A percentile compares a stretch with the other conserved stretches of the same genome.
These are phyloP conservation scores for Spodoptera littoralis DNA, from an alignment of 2,888 invertebrate genomes.

Conservation along the genomic window DNA sequence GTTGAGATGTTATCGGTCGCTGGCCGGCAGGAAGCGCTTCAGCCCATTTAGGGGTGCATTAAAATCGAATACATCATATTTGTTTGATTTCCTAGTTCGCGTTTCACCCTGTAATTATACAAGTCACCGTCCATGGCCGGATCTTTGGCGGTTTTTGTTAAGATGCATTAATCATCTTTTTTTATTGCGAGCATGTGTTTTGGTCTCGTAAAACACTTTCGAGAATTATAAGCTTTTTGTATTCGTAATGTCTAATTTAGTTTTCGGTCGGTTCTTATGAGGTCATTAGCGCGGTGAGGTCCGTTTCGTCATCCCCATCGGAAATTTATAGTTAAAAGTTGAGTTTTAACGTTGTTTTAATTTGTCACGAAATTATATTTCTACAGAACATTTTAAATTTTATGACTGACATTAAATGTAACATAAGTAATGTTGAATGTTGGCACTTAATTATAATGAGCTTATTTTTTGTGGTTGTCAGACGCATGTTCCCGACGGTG, in stretches of 20 bases:
- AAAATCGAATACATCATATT: constrained; percentile 90
- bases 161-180: constrained; percentile 87
- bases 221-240: constrained; percentile 82
- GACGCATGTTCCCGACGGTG: constrained; percentile 98
- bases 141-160: constrained; percentile 83
- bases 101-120: constrained; percentile 88
- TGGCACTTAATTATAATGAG: constrained; percentile 20
- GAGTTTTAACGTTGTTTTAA: constrained; percentile 70
- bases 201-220: constrained; percentile 85
- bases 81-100: constrained; percentile 89
- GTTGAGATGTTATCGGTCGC: constrained; percentile 82
- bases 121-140: constrained; percentile 85
- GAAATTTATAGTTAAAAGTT: constrained; percentile 71
- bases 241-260: constrained; percentile 84
- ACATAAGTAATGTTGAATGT: constrained; percentile 14
- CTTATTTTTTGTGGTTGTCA: constrained; percentile 27
- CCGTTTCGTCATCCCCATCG: constrained; percentile 63
- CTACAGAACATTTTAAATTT: constrained; percentile 45
- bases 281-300: constrained; percentile 81
- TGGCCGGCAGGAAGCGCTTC: constrained; percentile 86
- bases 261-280: constrained; percentile 78
- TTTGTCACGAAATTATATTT: constrained; percentile 64
- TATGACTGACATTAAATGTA: constrained; percentile 33
- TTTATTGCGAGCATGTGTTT: constrained; percentile 87
- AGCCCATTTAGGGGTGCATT: constrained; percentile 89